Conservation (phyloP, 2,797 vertebrate species). For the Anisognathus igniventris region DNA sequence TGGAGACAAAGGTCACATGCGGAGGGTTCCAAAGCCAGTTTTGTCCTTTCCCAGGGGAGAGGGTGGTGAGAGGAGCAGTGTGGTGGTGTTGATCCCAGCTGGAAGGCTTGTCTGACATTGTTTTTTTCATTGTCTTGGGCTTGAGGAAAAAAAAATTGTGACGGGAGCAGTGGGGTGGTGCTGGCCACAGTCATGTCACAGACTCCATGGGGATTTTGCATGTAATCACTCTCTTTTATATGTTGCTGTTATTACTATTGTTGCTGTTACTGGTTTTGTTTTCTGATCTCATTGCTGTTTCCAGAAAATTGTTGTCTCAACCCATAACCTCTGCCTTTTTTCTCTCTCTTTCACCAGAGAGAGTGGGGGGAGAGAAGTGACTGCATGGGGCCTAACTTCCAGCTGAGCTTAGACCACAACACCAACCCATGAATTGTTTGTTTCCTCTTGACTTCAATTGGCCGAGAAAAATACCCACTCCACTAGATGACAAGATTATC, state of each 20-base stretch:
- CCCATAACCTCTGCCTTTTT: not conserved
- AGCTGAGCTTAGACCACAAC: not conserved
- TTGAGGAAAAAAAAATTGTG: no score
- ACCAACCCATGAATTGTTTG: not conserved
- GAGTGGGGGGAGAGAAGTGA: not conserved
- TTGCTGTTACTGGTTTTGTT: not conserved
- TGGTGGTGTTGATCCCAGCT: not conserved
- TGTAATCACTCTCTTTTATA: not conserved
- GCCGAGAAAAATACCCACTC: accelerated
- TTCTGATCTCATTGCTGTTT: not conserved
- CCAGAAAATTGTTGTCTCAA: not conserved
- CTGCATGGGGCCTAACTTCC: not conserved
- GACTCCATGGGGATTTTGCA: not conserved
- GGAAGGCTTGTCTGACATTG: not conserved
- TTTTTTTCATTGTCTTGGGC: not conserved
- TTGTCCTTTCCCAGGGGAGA: not conserved
- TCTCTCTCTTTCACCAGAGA: not conserved
- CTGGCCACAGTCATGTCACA: accelerated
- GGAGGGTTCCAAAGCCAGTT: not conserved
- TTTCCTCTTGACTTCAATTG: not conserved
- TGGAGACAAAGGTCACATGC: not conserved
- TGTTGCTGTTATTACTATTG: not conserved
- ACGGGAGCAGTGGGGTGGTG: not conserved
- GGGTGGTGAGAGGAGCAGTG: not conserved
- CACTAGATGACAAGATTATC: not conserved